Conservation (phyloP, 2,888 invertebrate genomes). For the Agelastica alni region DNA sequence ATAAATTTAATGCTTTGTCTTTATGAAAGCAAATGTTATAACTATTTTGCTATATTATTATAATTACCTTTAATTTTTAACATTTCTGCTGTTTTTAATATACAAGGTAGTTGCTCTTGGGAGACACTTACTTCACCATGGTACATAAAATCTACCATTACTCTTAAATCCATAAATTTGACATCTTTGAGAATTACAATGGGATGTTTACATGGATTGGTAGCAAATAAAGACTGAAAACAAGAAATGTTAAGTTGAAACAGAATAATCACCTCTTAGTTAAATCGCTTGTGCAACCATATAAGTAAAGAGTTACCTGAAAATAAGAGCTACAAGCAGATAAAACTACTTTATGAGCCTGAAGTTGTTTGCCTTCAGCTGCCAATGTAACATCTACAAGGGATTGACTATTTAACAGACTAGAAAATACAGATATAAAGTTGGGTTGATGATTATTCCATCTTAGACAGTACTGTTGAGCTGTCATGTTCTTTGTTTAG, state of each 20-base stretch:
- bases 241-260: conserved; percentile 19
- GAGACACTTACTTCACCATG: conserved; percentile 91
- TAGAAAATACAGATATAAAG: conserved; percentile 87
- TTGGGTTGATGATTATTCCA: conserved; percentile 96
- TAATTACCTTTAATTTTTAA: conserved; percentile 77
- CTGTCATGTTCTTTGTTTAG: conserved; percentile 46
- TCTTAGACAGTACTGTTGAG: conserved; percentile 60
- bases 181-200: conserved; percentile 90
- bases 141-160: conserved; percentile 92
- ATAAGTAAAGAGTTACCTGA: conserved; percentile 76
- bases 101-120: conserved; percentile 81
- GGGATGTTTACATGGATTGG: conserved; percentile 87
- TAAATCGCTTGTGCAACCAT: too few relatives aligned
- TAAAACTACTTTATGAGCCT: conserved; percentile 87
- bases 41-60: too few relatives aligned
- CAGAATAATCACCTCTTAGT: not conserved
- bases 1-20: too few relatives aligned
- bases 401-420: conserved; percentile 79
- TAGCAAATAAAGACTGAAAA: conserved; percentile 75
- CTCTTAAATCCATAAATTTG: conserved; percentile 80
- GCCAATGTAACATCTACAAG: conserved; percentile 89
- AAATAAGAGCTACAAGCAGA: conserved; percentile 94
- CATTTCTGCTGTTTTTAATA: conserved; percentile 81
- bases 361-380: conserved; percentile 86
- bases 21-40: too few relatives aligned